Base-by-base conservation (phyloP, 2,888 invertebrate species). In the Amiota minor region DNA sequence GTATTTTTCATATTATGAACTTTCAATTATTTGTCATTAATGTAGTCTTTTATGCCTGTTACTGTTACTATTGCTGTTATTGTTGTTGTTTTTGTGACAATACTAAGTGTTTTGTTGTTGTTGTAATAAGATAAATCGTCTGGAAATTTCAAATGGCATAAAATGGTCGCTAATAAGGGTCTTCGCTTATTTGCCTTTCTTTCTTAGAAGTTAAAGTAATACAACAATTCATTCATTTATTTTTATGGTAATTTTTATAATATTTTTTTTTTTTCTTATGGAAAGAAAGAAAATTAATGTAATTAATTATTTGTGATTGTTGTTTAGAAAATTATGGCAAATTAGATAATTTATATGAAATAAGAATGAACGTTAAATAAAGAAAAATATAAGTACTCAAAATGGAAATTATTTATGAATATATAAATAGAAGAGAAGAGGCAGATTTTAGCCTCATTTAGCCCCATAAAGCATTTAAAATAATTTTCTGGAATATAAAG, bases 111-210 rank as follows among this genome's bases (percentile, higher is more conserved):
- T 16, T 65, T 47, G 65, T 65, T 67, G 65, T 67, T 49, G 65
- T 67, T 49, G 65, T 20, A 49, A 81, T 81, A 84, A 84, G 83
- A 83, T 83, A 83, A 83, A 83, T 83, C 81, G 83, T 83, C 84
- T 83, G 83, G 83, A 83, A 84, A 84, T 83, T 83, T 83, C 83
- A 81, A 83, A 83, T 84, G 84, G 84, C 81, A 84, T 83, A 80
- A 81, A 84, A 79, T 8, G 45, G 64, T 18, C 23, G 59, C 59
- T 14, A 9, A 18, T 18, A 14, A 45, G 18, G n/a, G 53, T 50
- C 59, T 59, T n/a, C 10, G 18, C 9, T 8, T 20, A 8, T 35
- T 35, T 35, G 35, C 0, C 35, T 35, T 35, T 35, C 35, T 35
- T 35, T 35, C 35, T 2, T 35, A 35, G 35, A 59, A 59, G 59